Conservation (phyloP, 1,140 invertebrate genomes). For the Diorhabda carinulata region DNA sequence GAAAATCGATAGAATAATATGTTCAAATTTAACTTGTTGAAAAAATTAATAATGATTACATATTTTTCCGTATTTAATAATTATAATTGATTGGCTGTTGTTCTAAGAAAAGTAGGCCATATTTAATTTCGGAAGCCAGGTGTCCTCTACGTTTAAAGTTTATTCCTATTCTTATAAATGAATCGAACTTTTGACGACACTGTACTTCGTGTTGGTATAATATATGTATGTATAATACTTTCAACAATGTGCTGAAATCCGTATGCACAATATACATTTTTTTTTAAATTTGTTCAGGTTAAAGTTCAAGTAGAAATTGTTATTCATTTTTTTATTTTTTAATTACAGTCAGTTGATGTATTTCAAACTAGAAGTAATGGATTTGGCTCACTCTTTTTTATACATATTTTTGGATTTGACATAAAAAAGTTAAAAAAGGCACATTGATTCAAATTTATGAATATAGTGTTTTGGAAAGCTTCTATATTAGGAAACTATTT, state of each 20-base stretch:
- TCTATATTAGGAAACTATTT: no score
- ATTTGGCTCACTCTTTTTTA: no score
- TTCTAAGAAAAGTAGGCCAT: constrained; percentile 36
- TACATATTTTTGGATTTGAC: no score
- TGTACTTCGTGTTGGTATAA: constrained; percentile 16
- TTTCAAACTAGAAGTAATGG: background rate
- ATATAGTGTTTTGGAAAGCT: no score
- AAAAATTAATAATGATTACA: no score
- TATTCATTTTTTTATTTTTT: background rate
- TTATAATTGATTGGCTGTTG: background rate
- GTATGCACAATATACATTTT: background rate
- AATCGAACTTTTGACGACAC: constrained; percentile 20
- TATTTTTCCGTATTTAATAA: no score
- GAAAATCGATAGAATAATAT: no score
- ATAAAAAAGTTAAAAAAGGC: no score
- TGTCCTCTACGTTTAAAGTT: constrained; percentile 20
- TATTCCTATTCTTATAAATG: constrained; percentile 18
- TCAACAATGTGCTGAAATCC: background rate
- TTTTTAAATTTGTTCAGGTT: constrained; percentile 6
- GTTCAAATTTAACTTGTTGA: no score
- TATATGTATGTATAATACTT: background rate
- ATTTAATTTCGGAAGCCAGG: constrained; percentile 39
- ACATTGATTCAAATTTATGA: no score
- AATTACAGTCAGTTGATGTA: background rate
- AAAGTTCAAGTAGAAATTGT: constrained; percentile 9